Percentiles rank a stretch among this genome's conserved stretches.
Conservation (phyloP, 1,140 invertebrate species). For the Drosophila equinoxialis region DNA sequence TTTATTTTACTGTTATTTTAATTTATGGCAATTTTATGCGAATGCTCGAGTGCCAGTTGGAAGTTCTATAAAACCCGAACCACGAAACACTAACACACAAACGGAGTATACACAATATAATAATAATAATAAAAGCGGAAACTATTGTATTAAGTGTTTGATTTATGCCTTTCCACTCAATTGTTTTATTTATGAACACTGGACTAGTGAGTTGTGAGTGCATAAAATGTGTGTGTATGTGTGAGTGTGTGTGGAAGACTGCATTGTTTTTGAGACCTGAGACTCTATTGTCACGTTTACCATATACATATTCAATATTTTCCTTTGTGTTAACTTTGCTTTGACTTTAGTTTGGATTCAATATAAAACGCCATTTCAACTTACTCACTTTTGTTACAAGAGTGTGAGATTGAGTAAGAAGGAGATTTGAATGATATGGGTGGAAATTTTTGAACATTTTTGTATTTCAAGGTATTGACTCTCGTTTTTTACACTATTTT, state of each 20-base stretch:
- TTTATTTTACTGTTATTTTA: slow-evolving; percentile 80
- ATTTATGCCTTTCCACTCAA: slow-evolving; percentile 76
- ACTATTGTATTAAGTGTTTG: slow-evolving; percentile 81
- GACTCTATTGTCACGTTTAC: background rate
- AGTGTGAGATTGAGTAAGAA: too few relatives aligned
- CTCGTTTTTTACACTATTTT: too few relatives aligned
- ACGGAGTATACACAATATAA: background rate
- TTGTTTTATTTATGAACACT: slow-evolving; percentile 72
- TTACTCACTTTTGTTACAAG: too few relatives aligned
- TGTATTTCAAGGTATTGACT: too few relatives aligned
- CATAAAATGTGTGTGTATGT: background rate
- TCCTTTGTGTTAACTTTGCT: background rate
- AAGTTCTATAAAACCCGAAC: slow-evolving; percentile 49
- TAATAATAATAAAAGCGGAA: slow-evolving; percentile 77
- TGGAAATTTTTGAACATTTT: too few relatives aligned
- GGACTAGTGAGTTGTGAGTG: background rate
- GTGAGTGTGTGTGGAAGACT: background rate
- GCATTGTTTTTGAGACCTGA: slow-evolving; percentile 10
- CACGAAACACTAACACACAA: slow-evolving; percentile 12
- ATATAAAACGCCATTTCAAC: too few relatives aligned
- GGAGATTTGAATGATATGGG: too few relatives aligned
- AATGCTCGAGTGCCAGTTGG: slow-evolving; percentile 48
- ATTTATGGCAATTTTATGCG: slow-evolving; percentile 79
- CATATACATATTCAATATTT: slow-evolving; percentile 5
- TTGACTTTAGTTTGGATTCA: background rate